Conservation (phyloP, 2,888 invertebrate species). For the Melikaiella ostensackeni region DNA sequence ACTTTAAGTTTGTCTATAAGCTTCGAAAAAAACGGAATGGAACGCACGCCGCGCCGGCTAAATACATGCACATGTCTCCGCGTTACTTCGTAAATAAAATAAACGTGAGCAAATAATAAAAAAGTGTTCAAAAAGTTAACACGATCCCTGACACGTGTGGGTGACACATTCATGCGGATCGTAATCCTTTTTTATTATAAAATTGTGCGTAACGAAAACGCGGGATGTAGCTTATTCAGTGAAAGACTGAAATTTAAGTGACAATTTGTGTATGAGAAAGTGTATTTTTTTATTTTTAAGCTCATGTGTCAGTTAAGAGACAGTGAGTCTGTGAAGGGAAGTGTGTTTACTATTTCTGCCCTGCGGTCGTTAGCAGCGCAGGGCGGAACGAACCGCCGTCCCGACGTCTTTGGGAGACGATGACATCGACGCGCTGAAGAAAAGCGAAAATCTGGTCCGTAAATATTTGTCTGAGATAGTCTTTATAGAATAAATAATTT, state of each 20-base stretch:
- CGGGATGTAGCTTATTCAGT: not conserved
- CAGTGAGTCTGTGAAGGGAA: conserved; percentile 23
- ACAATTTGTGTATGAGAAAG: conserved; percentile 9
- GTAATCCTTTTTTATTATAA: not conserved
- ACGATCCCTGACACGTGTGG: not conserved
- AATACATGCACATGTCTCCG: not conserved
- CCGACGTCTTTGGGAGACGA: conserved; percentile 31
- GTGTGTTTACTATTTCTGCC: conserved; percentile 39
- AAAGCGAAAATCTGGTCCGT: conserved; percentile 10
- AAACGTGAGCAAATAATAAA: too few relatives aligned
- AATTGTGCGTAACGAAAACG: not conserved
- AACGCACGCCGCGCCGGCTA: conserved; percentile 16
- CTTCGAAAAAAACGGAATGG: not conserved
- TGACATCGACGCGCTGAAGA: conserved; percentile 23
- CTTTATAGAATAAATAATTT: not conserved
- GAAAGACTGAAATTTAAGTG: conserved; percentile 1
- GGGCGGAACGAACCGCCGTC: conserved; percentile 31
- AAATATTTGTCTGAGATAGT: not conserved
- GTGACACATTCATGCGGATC: not conserved
- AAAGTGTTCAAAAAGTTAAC: not conserved
- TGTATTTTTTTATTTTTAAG: not conserved
- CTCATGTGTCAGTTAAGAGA: conserved; percentile 16
- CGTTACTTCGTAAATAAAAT: conserved; percentile 8
- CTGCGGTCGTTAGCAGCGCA: conserved; percentile 25
- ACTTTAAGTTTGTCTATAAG: not conserved